phyloP scores from a whole-genome alignment of 2,113 vertebrate species.

The Ictalurus punctatus region DNA sequence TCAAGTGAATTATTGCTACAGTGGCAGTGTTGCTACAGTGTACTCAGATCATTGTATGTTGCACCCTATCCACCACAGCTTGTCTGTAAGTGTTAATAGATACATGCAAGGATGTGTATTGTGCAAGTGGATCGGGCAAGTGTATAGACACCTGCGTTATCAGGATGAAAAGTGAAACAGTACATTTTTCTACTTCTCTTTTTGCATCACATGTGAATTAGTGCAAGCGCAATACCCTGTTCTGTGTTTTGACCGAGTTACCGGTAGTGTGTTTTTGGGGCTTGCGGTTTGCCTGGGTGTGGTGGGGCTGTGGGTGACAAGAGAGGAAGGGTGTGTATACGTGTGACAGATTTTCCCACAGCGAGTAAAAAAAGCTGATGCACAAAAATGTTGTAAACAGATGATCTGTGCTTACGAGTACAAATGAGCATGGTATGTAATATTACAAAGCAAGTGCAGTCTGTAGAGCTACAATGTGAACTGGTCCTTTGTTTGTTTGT shows the following conservation, averaged over 20 bases:
- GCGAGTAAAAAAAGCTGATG: slow-evolving; percentile 30
- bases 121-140: not conserved
- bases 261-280: slow-evolving; percentile 32
- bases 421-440: not conserved
- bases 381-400: not conserved
- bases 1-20: not conserved
- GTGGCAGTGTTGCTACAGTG: not conserved
- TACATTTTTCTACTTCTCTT: not conserved
- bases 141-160: not conserved
- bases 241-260: slow-evolving; percentile 26
- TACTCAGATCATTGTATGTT: not conserved
- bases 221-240: not conserved
- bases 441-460: not conserved
- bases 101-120: not conserved
- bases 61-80: not conserved
- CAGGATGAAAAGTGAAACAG: not conserved
- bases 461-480: not conserved
- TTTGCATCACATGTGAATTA: not conserved
- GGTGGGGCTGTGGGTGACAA: slow-evolving; percentile 51
- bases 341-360: slow-evolving; percentile 49
- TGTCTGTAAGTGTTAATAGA: not conserved
- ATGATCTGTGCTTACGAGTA: not conserved
- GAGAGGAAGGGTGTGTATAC: slow-evolving; percentile 53
- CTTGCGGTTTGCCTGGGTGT: slow-evolving; percentile 45
- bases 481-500: not conserved